These are phyloP conservation scores for Sesamia nonagrioides DNA, from an alignment of 1,140 invertebrate genomes.

Conservation along the genomic window DNA sequence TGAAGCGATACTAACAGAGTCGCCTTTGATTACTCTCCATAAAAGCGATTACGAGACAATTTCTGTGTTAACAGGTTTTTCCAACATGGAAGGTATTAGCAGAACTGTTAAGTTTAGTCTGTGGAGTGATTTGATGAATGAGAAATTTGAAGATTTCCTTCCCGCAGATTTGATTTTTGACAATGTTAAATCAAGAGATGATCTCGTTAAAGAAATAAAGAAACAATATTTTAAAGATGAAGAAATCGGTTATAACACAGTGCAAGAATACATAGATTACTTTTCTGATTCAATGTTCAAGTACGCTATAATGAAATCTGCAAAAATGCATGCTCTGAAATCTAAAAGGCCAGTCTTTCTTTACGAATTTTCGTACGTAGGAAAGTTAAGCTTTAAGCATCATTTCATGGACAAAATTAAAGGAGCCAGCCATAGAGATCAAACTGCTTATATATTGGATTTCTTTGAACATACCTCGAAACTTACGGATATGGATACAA, in stretches of 20 bases:
- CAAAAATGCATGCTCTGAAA: conserved; percentile 66
- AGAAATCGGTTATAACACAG: conserved; percentile 61
- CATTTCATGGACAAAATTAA: conserved; percentile 75
- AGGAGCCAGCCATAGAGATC: conserved; percentile 81
- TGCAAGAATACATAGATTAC: conserved; percentile 76
- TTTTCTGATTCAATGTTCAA: conserved; percentile 83
- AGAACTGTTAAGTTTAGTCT: conserved; percentile 72
- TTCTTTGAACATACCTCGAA: conserved; percentile 71
- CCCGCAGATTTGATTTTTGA: conserved; percentile 76
- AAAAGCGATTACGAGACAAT: conserved; percentile 67
- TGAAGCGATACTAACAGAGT: conserved; percentile 75
- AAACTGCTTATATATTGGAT: conserved; percentile 77
- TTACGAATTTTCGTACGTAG: conserved; percentile 81
- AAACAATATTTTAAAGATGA: conserved; percentile 76
- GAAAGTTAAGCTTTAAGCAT: conserved; percentile 75
- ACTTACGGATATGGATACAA: conserved; percentile 70
- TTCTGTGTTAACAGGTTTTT: conserved; percentile 74
- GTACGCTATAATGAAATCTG: conserved; percentile 75
- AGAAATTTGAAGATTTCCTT: conserved; percentile 73
- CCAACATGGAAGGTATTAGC: conserved; percentile 82
- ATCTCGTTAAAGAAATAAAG: conserved; percentile 66
- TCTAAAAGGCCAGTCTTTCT: conserved; percentile 68
- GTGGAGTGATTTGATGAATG: conserved; percentile 79
- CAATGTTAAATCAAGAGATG: conserved; percentile 63
- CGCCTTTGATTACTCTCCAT: conserved; percentile 71